Evolutionary conservation across 1,140 invertebrate species (phyloP).

Genomic region (Metaphire vulgaris): DNA sequence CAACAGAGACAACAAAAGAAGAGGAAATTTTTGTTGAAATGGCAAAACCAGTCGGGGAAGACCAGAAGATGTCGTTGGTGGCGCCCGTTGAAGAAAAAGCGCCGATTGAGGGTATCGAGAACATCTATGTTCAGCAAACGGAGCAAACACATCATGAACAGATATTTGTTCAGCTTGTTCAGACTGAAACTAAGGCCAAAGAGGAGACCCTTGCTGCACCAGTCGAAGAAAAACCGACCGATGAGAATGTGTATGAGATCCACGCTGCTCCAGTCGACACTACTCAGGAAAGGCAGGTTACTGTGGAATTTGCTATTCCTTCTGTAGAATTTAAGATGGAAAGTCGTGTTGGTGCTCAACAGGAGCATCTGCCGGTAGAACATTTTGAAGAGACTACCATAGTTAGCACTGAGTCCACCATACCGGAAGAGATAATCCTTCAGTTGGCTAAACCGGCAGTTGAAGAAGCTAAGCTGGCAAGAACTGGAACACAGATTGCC

Average conservation of each 20-base stretch:
- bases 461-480: slow-evolving; percentile 3
- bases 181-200: background rate
- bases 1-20: slow-evolving; percentile 24
- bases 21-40: slow-evolving; percentile 22
- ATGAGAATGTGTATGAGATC: slow-evolving; percentile 30
- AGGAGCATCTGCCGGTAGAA: slow-evolving; percentile 7
- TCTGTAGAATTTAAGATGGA: slow-evolving; percentile 11
- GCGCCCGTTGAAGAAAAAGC: slow-evolving; percentile 10
- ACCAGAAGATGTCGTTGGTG: slow-evolving; percentile 31
- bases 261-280: background rate
- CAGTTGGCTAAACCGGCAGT: slow-evolving; percentile 17
- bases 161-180: slow-evolving; percentile 8
- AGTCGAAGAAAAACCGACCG: slow-evolving; percentile 10
- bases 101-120: slow-evolving; percentile 30
- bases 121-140: slow-evolving; percentile 32
- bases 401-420: background rate
- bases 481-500: slow-evolving; percentile 14
- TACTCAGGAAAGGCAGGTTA: background rate
- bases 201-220: slow-evolving; percentile 31
- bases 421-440: background rate
- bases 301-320: slow-evolving; percentile 20
- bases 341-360: background rate
- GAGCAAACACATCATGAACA: background rate
- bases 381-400: background rate
- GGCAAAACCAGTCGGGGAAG: slow-evolving; percentile 10